Percentiles rank a stretch among this genome's conserved stretches.
Evolutionary conservation across 92 coral and sea anemone genomes (phyloP).

Genomic region (Desmophyllum pertusum): DNA sequence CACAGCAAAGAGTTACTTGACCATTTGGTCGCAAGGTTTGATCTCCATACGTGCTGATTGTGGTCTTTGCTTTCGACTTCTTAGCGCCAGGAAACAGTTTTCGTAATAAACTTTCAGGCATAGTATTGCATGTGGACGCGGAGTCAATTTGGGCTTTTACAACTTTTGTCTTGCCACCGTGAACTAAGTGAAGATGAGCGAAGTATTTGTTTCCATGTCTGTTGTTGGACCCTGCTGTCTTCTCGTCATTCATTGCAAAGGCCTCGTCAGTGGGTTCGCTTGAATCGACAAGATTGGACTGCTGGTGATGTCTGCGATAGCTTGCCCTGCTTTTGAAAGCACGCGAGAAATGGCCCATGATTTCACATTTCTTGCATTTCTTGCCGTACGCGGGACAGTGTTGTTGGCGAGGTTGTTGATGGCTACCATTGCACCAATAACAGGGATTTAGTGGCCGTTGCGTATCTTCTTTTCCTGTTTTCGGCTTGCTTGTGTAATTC

Average conservation of each 20-base stretch:
- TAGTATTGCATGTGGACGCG: conserved; percentile 56
- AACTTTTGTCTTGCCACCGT: conserved; percentile 40
- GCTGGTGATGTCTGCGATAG: too few relatives aligned
- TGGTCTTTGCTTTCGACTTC: conserved; percentile 32
- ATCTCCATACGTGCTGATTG: too few relatives aligned
- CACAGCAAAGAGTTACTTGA: too few relatives aligned
- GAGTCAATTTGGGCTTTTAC: conserved; percentile 49
- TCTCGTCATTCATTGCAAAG: conserved; percentile 19
- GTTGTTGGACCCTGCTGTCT: not conserved
- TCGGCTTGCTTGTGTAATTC: not conserved
- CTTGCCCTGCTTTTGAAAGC: not conserved
- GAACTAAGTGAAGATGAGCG: too few relatives aligned
- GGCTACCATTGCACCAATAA: conserved; percentile 54
- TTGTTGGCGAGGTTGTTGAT: conserved; percentile 49
- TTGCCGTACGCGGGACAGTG: conserved; percentile 50
- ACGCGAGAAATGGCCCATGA: not conserved
- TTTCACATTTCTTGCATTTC: conserved; percentile 26
- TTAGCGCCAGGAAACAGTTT: conserved; percentile 33
- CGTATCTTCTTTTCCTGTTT: not conserved
- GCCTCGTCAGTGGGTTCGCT: conserved; percentile 24
- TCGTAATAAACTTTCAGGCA: conserved; percentile 21
- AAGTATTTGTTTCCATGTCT: too few relatives aligned
- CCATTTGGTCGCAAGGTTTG: too few relatives aligned
- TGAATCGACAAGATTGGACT: conserved; percentile 39
- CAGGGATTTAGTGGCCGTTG: not conserved